phyloP scores from a whole-genome alignment of 2,113 vertebrate genomes.

The Hippolais icterina region DNA sequence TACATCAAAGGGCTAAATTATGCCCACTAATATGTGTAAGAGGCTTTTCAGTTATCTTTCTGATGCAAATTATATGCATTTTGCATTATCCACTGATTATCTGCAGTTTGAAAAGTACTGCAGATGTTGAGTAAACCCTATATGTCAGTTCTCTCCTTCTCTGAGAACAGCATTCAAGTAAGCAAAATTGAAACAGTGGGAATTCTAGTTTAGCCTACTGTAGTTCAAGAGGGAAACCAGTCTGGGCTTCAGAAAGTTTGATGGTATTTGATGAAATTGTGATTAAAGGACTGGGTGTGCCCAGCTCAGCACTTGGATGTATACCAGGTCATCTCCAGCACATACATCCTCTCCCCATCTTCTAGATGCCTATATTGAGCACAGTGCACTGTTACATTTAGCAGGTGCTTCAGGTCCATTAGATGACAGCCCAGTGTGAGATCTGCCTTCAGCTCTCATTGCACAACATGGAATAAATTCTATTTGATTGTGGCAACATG shows the following conservation, averaged over 20 bases:
- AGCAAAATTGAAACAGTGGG: background rate
- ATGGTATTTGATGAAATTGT: background rate
- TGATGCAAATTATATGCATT: conserved; percentile 37
- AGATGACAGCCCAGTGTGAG: background rate
- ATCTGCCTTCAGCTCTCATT: background rate
- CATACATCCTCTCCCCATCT: background rate
- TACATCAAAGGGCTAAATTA: conserved; percentile 28
- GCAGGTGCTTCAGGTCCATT: background rate
- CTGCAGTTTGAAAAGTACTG: background rate
- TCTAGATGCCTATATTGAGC: background rate
- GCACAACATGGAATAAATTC: background rate
- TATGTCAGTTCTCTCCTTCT: background rate
- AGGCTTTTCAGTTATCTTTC: conserved; percentile 34
- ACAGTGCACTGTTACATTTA: background rate
- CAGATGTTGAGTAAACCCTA: conserved; percentile 11
- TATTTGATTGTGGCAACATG: conserved; percentile 48
- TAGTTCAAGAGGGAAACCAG: background rate
- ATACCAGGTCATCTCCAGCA: background rate
- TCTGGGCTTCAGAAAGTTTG: background rate
- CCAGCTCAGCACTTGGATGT: background rate
- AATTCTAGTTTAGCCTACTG: background rate
- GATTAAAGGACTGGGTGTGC: background rate
- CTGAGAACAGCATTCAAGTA: background rate
- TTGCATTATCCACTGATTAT: conserved; percentile 30
- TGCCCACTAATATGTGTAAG: conserved; percentile 10